phyloP scores from a whole-genome alignment of 2,888 invertebrate species.

The Cyclophora punctaria region DNA sequence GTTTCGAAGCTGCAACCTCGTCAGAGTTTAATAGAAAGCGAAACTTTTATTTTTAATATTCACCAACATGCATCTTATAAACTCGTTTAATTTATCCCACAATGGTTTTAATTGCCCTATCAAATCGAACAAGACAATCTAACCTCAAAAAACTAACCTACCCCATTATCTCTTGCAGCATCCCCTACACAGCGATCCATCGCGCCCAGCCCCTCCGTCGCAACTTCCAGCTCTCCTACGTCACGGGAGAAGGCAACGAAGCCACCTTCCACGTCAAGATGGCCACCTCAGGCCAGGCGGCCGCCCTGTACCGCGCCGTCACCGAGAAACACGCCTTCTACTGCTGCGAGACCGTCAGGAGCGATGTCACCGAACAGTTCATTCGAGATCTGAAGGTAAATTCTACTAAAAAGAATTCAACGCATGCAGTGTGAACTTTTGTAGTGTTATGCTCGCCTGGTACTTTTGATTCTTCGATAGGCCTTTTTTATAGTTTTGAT shows the following conservation, averaged over 20 bases:
- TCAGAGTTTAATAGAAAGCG: too few relatives aligned
- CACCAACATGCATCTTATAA: too few relatives aligned
- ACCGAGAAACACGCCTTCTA: conserved; percentile 95
- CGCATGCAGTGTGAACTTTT: too few relatives aligned
- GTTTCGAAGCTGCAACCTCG: too few relatives aligned
- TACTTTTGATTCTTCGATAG: too few relatives aligned
- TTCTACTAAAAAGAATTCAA: not conserved
- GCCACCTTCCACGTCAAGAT: conserved; percentile 85
- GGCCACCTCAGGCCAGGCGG: conserved; percentile 86
- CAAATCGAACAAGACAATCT: too few relatives aligned
- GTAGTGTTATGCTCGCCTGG: too few relatives aligned
- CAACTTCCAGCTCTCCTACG: conserved; percentile 83
- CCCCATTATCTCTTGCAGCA: conserved; percentile 62
- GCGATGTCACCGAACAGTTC: conserved; percentile 90
- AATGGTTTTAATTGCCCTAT: too few relatives aligned
- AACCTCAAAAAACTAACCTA: too few relatives aligned
- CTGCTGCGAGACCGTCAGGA: conserved; percentile 92
- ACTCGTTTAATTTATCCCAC: too few relatives aligned
- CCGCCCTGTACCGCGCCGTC: conserved; percentile 87
- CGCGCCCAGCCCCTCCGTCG: conserved; percentile 85
- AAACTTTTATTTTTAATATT: too few relatives aligned
- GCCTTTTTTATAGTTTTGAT: too few relatives aligned
- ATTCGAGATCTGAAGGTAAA: conserved; percentile 87
- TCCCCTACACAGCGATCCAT: conserved; percentile 87
- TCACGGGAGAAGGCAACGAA: conserved; percentile 80